phyloP scores from a whole-genome alignment of 2,797 vertebrate genomes.

The Oryzias dopingdopingensis region DNA sequence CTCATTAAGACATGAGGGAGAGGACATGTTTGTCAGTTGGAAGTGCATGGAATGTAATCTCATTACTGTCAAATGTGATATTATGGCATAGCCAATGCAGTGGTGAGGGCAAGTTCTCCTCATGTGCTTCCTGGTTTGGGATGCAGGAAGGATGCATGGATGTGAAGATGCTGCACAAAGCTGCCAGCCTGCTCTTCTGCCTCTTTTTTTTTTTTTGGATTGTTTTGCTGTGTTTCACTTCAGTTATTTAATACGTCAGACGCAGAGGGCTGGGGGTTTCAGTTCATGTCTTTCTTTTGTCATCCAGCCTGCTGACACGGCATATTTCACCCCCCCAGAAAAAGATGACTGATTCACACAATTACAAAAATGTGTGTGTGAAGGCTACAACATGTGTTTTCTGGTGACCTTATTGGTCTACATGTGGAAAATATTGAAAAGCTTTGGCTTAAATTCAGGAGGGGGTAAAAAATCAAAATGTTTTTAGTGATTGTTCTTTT shows the following conservation, averaged over 20 bases:
- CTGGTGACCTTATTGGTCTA: slow-evolving; percentile 24
- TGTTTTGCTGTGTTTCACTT: slow-evolving; percentile 26
- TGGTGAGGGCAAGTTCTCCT: slow-evolving; percentile 57
- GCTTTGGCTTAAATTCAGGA: slow-evolving; percentile 21
- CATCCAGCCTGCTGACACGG: slow-evolving; percentile 63
- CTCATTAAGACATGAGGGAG: slow-evolving; percentile 49
- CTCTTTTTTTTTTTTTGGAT: background rate
- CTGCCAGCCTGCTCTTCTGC: slow-evolving; percentile 16
- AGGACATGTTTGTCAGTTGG: slow-evolving; percentile 59
- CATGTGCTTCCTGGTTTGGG: slow-evolving; percentile 51
- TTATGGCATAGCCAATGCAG: slow-evolving; percentile 53
- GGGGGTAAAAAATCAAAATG: background rate
- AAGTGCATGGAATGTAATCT: slow-evolving; percentile 59
- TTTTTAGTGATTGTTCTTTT: background rate
- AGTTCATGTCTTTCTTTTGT: slow-evolving; percentile 59
- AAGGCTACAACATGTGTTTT: background rate
- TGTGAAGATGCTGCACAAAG: slow-evolving; percentile 40
- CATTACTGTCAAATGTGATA: slow-evolving; percentile 46
- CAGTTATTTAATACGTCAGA: slow-evolving; percentile 31
- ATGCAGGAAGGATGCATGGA: slow-evolving; percentile 55
- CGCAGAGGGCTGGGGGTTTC: slow-evolving; percentile 31
- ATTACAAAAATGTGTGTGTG: slow-evolving; percentile 42
- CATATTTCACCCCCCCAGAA: slow-evolving; percentile 44
- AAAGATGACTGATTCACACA: slow-evolving; percentile 54
- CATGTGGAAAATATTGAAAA: slow-evolving; percentile 22